phyloP scores from a whole-genome alignment of 2,888 invertebrate species.

The Cylindroiulus punctatus region DNA sequence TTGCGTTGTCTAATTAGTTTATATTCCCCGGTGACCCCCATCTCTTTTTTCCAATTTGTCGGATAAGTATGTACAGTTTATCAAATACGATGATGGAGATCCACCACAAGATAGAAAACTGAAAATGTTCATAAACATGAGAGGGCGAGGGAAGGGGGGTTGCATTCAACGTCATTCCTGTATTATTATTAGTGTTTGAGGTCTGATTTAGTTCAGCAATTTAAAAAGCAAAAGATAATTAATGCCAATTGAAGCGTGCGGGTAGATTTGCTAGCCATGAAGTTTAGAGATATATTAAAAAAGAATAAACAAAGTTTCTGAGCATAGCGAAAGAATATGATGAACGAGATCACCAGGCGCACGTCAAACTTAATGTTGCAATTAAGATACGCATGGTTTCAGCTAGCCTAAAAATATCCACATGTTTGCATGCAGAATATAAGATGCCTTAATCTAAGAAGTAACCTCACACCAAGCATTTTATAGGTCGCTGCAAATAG shows the following conservation, averaged over 20 bases:
- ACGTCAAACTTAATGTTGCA: too few relatives aligned
- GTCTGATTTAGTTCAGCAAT: slow-evolving; percentile 33
- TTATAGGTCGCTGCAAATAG: too few relatives aligned
- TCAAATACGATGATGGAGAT: slow-evolving; percentile 51
- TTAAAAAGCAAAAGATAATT: slow-evolving; percentile 39
- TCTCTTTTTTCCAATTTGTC: slow-evolving; percentile 53
- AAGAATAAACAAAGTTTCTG: neutral
- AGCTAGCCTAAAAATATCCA: too few relatives aligned
- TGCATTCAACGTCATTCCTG: slow-evolving; percentile 21
- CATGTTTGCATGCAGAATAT: too few relatives aligned
- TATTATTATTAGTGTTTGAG: neutral
- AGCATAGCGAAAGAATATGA: neutral
- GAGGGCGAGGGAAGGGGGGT: neutral
- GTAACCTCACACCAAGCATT: too few relatives aligned
- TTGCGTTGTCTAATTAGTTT: slow-evolving; percentile 55
- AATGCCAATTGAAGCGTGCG: slow-evolving; percentile 32
- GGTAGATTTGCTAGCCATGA: neutral
- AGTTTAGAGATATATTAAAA: neutral
- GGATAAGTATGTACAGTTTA: slow-evolving; percentile 49
- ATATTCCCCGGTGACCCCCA: slow-evolving; percentile 50
- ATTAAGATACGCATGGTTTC: too few relatives aligned
- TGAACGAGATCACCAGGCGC: too few relatives aligned
- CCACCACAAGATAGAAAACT: slow-evolving; percentile 30
- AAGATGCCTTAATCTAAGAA: too few relatives aligned
- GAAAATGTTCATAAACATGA: slow-evolving; percentile 43